A percentile compares a stretch with the other conserved stretches of the same genome.
These are phyloP conservation scores for Odocoileus virginianus DNA, from an alignment of 2,113 vertebrate species.

Conservation along the genomic window DNA sequence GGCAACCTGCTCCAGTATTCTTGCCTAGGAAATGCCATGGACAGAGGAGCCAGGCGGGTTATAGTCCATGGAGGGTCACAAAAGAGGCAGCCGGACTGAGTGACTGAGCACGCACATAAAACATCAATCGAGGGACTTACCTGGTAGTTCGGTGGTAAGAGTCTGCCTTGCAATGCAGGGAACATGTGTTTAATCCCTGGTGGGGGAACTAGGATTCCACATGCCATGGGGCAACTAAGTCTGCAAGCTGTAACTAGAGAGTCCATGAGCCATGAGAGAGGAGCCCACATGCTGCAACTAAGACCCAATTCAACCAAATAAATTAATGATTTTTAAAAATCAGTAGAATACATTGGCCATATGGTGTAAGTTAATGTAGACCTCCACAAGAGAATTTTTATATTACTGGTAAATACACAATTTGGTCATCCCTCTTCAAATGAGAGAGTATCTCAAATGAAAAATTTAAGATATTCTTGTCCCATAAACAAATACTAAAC, in stretches of 20 bases:
- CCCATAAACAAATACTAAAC: not conserved
- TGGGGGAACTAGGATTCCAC: not conserved
- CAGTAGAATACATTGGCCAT: conserved; percentile 30
- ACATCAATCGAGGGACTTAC: not conserved
- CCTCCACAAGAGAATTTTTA: conserved; percentile 2
- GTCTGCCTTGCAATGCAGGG: not conserved
- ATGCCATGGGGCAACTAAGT: not conserved
- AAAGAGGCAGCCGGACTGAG: not conserved
- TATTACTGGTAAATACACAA: not conserved
- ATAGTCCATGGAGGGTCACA: not conserved
- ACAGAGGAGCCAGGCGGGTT: not conserved
- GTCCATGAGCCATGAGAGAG: not conserved
- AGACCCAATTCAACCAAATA: not conserved
- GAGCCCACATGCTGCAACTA: not conserved
- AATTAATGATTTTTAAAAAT: not conserved
- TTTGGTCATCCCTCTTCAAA: not conserved
- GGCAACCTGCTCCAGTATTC: not conserved
- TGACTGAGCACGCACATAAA: not conserved
- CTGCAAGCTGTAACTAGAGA: not conserved
- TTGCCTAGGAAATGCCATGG: not conserved
- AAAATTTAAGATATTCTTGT: conserved; percentile 15
- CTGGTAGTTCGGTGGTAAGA: not conserved
- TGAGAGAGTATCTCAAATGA: not conserved
- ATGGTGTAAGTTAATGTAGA: not conserved
- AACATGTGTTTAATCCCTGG: not conserved